Base-by-base conservation (phyloP, 2,797 vertebrate genomes). In the Neostethus bicornis region DNA sequence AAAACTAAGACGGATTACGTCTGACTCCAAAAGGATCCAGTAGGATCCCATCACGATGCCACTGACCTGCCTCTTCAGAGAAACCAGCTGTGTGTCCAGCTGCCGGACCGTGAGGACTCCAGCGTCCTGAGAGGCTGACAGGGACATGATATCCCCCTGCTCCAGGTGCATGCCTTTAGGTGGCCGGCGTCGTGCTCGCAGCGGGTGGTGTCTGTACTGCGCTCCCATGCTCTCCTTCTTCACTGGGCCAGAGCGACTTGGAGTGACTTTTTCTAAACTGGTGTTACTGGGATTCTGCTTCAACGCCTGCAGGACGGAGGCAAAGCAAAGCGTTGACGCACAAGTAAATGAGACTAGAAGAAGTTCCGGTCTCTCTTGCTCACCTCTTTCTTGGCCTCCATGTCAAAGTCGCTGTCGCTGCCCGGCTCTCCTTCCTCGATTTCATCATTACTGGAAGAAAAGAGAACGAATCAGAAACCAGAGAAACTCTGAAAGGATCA, bases 121-220 rank as follows among this genome's bases (percentile, higher is more conserved):
- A 2, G 94, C 79, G n/a, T 96, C 93, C 0, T 93, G 87, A 68
- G 92, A 94, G 16, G 93, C 87, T 0, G 94, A 95, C 37, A 96
- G 80, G 0, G 90, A 75, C 0, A 89, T 83, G 56, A 98, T 94
- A 78, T 95, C 96, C 5, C 88, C 84, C 16, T 94, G 94, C 44
- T 92, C 93, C 71, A 98, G 90, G 83, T 95, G 82, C 95, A 98
- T 98, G 85, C 95, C 95, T 57, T 96, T 95, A 12, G 95, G 95
- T 0, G 96, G 96, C 42, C 95, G 90, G 35, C 95, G 92, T 0
- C 94, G 93, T 1, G 94, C 92, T 2, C 93, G 72, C 2, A 95
- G 89, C 0, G 93, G 93, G 75, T 96, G 95, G 80, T 97, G 95
- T 13, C 95, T 91, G 63, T 96, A 96, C 82, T 96, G 95, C 4